Percentiles rank a stretch among this genome's conserved stretches.
Evolutionary conservation across 2,888 invertebrate genomes (phyloP).

Genomic region (Micropterix aruncella): DNA sequence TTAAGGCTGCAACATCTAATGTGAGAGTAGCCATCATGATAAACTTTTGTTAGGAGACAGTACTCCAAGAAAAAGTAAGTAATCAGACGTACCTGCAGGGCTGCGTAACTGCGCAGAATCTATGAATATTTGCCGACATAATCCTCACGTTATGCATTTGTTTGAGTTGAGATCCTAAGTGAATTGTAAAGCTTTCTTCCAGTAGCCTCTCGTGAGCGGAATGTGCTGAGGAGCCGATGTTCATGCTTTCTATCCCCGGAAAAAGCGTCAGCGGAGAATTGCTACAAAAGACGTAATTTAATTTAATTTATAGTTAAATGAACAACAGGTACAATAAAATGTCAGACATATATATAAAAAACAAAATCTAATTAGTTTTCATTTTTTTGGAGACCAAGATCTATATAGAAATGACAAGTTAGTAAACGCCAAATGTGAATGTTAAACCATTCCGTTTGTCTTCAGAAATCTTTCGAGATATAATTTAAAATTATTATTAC

Average conservation of each 20-base stretch:
- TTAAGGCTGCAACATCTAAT: no score
- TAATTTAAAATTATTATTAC: no score
- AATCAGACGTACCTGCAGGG: background rate
- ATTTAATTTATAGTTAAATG: background rate
- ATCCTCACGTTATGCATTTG: conserved; percentile 97
- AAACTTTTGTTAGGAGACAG: no score
- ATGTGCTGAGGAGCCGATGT: conserved; percentile 11
- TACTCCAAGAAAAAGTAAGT: background rate
- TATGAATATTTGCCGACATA: conserved; percentile 70
- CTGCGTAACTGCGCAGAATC: conserved; percentile 29
- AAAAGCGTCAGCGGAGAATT: conserved; percentile 25
- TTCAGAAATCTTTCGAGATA: no score
- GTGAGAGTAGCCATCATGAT: no score
- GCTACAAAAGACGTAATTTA: conserved; percentile 15
- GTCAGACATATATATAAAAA: no score
- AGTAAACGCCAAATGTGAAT: no score
- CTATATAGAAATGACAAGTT: no score
- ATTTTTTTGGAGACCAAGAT: no score
- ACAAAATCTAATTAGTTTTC: no score
- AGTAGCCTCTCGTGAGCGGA: conserved; percentile 22
- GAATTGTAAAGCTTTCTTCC: conserved; percentile 96
- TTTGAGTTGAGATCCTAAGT: conserved; percentile 94
- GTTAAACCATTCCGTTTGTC: no score
- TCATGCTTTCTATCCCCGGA: conserved; percentile 5
- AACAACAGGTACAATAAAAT: no score